phyloP scores from a whole-genome alignment of 1,140 invertebrate species.

The Babylonia areolata region DNA sequence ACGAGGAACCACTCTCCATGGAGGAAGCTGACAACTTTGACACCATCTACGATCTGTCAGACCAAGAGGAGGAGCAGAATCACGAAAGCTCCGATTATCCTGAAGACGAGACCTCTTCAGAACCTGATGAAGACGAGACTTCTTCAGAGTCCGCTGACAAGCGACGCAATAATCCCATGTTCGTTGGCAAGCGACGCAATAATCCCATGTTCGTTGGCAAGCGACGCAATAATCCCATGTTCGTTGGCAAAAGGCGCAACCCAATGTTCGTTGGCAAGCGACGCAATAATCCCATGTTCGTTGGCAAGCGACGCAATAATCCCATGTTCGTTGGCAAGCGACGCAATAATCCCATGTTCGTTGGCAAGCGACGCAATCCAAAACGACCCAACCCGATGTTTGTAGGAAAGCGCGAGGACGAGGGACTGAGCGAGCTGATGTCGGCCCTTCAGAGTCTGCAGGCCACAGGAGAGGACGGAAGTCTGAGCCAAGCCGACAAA shows the following conservation, averaged over 20 bases:
- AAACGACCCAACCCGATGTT: slow-evolving; percentile 31
- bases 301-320: slow-evolving; percentile 16
- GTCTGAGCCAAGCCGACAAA: slow-evolving; percentile 42
- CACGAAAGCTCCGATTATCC: not conserved
- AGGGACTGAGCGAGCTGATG: not conserved
- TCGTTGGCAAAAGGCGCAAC: slow-evolving; percentile 29
- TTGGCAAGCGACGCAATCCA: slow-evolving; percentile 30
- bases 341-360: slow-evolving; percentile 23
- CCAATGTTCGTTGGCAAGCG: slow-evolving; percentile 37
- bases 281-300: slow-evolving; percentile 15
- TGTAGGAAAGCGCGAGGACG: slow-evolving; percentile 32
- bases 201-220: too few relatives aligned
- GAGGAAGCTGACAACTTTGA: not conserved
- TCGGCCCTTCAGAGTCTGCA: slow-evolving; percentile 19
- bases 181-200: too few relatives aligned
- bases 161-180: too few relatives aligned
- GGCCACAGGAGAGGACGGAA: slow-evolving; percentile 33
- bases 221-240: slow-evolving; percentile 24
- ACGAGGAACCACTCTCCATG: not conserved
- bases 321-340: slow-evolving; percentile 38
- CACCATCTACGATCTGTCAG: not conserved
- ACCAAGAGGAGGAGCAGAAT: not conserved
- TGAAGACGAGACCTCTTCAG: not conserved
- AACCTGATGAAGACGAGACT: too few relatives aligned
- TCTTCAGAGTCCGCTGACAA: slow-evolving; percentile 10